A percentile compares a stretch with the other conserved stretches of the same genome.
These are phyloP conservation scores for Anoncus sp. DNA, from an alignment of 2,888 invertebrate genomes.

Conservation along the genomic window DNA sequence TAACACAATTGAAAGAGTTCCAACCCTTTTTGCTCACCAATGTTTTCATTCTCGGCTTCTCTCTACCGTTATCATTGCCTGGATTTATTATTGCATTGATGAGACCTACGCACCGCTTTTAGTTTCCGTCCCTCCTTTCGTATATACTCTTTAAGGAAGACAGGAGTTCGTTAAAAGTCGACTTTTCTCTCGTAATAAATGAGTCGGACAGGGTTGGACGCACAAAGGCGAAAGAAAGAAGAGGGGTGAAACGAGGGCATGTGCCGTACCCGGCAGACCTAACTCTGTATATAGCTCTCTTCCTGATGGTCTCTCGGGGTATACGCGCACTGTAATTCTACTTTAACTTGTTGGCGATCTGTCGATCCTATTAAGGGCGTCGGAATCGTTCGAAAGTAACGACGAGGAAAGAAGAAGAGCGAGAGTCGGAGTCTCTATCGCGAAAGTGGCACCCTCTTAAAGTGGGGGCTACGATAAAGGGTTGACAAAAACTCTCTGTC, in stretches of 20 bases:
- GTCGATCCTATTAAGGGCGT: conserved; percentile 67
- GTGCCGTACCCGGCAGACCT: background rate
- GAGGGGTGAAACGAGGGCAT: background rate
- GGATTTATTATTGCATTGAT: conserved; percentile 46
- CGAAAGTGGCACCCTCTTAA: conserved; percentile 48
- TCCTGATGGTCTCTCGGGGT: conserved; percentile 26
- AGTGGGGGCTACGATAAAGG: conserved; percentile 59
- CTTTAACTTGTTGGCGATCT: conserved; percentile 66
- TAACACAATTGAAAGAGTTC: conserved; percentile 25
- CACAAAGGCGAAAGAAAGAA: conserved; percentile 24
- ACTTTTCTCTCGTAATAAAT: conserved; percentile 49
- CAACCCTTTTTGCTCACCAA: conserved; percentile 32
- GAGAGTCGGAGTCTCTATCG: conserved; percentile 27
- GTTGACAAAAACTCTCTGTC: conserved; percentile 66
- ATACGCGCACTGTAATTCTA: conserved; percentile 60
- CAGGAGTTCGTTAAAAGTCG: conserved; percentile 56
- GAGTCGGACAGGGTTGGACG: conserved; percentile 34
- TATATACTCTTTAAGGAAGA: conserved; percentile 29
- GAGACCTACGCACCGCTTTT: conserved; percentile 23
- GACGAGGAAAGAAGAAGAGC: conserved; percentile 49
- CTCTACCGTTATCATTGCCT: conserved; percentile 23
- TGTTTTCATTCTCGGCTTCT: conserved; percentile 7
- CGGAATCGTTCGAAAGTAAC: conserved; percentile 63
- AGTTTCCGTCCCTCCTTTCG: conserved; percentile 9
- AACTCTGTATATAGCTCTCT: conserved; percentile 18